Evolutionary conservation across 2,113 vertebrate genomes (phyloP), one percentile per base, ranked within the genome.

Genomic region (Atherinomorus stipes): DNA sequence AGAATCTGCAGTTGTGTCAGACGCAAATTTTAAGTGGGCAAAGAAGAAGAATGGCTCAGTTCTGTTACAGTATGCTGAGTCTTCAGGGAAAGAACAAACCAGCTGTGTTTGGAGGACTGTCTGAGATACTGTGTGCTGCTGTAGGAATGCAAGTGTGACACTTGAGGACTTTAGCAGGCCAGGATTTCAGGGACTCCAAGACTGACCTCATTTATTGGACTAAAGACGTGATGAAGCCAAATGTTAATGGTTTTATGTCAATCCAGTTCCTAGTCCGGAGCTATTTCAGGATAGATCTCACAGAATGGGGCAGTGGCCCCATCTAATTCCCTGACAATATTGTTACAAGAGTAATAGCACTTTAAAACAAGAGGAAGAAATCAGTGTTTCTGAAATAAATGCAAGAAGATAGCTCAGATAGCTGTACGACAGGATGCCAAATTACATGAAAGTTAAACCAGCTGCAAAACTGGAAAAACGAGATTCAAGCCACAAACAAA

Each of bases 21-120:
- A 57, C 25, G 58, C 64, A 52, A 56, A 60, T 37, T 60, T 0
- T 10, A 64, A 75, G 74, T 78, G 80, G 77, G 83, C 61, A 69
- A 58, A 75, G 70, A 34, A 72, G 76, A 84, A 85, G 79, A 88
- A 89, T 67, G 40, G 79, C 67, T 59, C 2, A 1, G 57, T 85
- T 87, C 67, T 85, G 58, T 34, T 52, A 70, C 60, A 86, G 74
- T 64, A 22, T 26, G 53, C 45, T n/a, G 47, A 71, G 25, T 74
- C 18, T 65, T 57, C 23, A 50, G 25, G 42, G 2, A 31, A 66
- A 53, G 71, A 85, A 87, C 80, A 91, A 86, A 90, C 58, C 86
- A 73, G 88, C 84, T 86, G 75, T 86, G 80, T 85, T 22, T 62
- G 57, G 38, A 22, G 2, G 31, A 22, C 15, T 28, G 63, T 25